Evolutionary conservation across 23 tunicate genomes (phyloP), one percentile per base, ranked within the genome.

Genomic region (Pegea sp.): DNA sequence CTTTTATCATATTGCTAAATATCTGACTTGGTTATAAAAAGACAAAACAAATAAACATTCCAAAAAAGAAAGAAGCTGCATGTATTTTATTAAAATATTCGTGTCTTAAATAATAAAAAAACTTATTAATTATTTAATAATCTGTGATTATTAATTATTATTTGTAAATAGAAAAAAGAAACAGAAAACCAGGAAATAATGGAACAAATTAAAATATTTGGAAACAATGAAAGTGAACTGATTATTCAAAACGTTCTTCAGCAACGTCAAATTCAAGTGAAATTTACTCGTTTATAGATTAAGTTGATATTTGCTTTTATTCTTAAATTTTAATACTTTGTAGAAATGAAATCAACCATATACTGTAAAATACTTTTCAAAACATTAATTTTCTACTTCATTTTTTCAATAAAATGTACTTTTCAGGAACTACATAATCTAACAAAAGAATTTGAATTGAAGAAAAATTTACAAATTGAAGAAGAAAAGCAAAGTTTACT

Each of bases 161-260:
- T n/a, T n/a, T n/a, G n/a, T n/a, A n/a, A 44, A 22, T 49, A 84
- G 95, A 43, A 48, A 23, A 84, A 72, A 50, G 84, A 84, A 31
- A 77, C 84, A 16, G 95, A 84, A 51, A 53, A 75, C 21, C 58
- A 63, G 22, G 81, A 76, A 43, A 84, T 84, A 48, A 73, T 84
- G 7, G 95, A 84, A 63, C 84, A 71, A 51, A 84, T 84, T 22
- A 66, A 84, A 58, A 56, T 53, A 11, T 68, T 73, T 44, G 95
- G 95, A 33, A 61, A 69, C 1, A 51, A 57, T 32, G 27, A 64
- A 5, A 84, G 84, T 52, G 75, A 84, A 34, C 58, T 63, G 34
- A 49, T 84, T 23, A 74, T 84, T n/a, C 76, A 73, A 59, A 58
- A 64, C n/a, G 95, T 84, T 24, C 49, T 84, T 48, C 76, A 84